Evolutionary conservation across 23 tunicate genomes (phyloP).

Genomic region (Phallusia fumigata): DNA sequence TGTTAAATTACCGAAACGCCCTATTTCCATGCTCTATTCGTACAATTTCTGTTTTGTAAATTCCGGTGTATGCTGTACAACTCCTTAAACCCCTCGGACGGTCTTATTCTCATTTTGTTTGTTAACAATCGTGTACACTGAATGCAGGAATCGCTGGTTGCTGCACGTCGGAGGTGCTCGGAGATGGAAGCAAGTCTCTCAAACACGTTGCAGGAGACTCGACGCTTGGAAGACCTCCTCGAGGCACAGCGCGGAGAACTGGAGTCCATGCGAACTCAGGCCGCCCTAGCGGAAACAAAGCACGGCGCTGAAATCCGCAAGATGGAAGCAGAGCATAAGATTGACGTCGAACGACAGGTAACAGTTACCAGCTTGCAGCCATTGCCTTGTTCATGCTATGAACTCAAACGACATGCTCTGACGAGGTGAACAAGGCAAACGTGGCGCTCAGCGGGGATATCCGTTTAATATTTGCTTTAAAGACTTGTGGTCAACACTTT

Average conservation of each 20-base stretch:
- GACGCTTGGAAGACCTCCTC: conserved; percentile 54
- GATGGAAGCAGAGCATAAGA: conserved; percentile 71
- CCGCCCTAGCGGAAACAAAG: conserved; percentile 54
- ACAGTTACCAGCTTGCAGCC: too few relatives aligned
- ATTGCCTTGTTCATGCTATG: too few relatives aligned
- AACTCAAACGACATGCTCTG: too few relatives aligned
- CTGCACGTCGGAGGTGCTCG: conserved; percentile 39
- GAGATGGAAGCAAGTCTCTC: conserved; percentile 51
- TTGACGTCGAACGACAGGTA: conserved; percentile 75
- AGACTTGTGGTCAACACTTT: too few relatives aligned
- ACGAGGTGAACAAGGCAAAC: too few relatives aligned
- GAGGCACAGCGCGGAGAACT: conserved; percentile 52
- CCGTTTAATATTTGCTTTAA: too few relatives aligned
- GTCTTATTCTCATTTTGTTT: neutral
- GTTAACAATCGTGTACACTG: neutral
- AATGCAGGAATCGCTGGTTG: conserved; percentile 36
- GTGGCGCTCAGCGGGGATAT: too few relatives aligned
- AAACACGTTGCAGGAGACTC: conserved; percentile 69
- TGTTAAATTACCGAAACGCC: too few relatives aligned
- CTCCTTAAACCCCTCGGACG: too few relatives aligned
- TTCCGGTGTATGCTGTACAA: too few relatives aligned
- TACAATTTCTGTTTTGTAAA: too few relatives aligned
- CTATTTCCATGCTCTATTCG: too few relatives aligned
- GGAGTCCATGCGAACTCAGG: conserved; percentile 58
- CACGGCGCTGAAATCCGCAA: conserved; percentile 58